Conservation (phyloP, 2,888 invertebrate genomes). For the Cerastoderma edule region DNA sequence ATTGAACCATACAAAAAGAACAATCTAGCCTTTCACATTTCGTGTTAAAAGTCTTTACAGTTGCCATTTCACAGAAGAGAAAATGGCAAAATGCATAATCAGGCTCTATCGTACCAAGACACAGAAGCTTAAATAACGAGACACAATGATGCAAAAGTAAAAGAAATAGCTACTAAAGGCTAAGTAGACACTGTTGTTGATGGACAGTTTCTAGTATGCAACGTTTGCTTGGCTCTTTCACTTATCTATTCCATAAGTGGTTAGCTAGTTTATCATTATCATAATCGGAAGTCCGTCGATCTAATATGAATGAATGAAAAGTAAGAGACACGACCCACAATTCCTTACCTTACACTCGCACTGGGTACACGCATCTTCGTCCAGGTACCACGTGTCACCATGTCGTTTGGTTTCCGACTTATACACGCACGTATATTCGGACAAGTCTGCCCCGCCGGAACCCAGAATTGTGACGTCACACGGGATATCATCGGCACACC, state of each 20-base stretch:
- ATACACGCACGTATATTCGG: constrained; percentile 65
- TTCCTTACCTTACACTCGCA: constrained; percentile 80
- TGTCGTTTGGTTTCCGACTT: constrained; percentile 62
- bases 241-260: not conserved
- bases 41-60: too few relatives aligned
- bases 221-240: too few relatives aligned
- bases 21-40: not conserved
- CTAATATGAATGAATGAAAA: too few relatives aligned
- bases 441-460: constrained; percentile 70
- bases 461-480: constrained; percentile 64
- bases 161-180: not conserved
- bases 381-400: constrained; percentile 70
- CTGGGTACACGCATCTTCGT: constrained; percentile 76
- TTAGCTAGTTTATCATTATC: not conserved
- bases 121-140: not conserved
- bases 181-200: not conserved
- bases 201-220: not conserved
- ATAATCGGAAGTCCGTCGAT: not conserved
- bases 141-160: not conserved
- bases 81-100: too few relatives aligned
- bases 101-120: too few relatives aligned
- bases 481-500: constrained; percentile 86
- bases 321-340: too few relatives aligned
- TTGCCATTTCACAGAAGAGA: too few relatives aligned
- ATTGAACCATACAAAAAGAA: not conserved